These are phyloP conservation scores for Oithona nana DNA, from an alignment of 2,888 invertebrate genomes.

Conservation along the genomic window DNA sequence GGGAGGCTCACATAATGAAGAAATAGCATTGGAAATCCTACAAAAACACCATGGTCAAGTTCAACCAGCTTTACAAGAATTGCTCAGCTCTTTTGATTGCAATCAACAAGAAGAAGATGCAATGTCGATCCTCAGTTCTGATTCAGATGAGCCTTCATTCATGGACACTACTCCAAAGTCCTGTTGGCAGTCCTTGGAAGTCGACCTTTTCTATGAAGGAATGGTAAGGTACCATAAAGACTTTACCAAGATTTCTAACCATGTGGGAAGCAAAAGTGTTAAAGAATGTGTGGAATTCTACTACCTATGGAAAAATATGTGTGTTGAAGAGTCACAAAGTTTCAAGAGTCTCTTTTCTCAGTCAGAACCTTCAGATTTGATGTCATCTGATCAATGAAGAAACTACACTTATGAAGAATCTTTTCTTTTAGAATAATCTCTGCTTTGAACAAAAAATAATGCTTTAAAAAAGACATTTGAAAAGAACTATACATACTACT, in stretches of 20 bases:
- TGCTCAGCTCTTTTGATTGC: not conserved
- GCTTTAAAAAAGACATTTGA: too few relatives aligned
- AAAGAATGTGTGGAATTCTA: constrained; percentile 90
- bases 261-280: constrained; percentile 60
- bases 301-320: constrained; percentile 96
- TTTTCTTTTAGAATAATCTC: too few relatives aligned
- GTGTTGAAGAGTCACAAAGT: constrained; percentile 45
- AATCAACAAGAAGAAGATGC: not conserved
- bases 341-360: constrained; percentile 5
- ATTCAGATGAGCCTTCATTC: not conserved
- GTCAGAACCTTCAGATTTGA: too few relatives aligned
- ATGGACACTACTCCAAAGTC: not conserved
- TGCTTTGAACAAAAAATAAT: too few relatives aligned
- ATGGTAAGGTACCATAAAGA: constrained; percentile 6
- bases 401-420: too few relatives aligned
- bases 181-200: not conserved
- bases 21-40: constrained; percentile 2
- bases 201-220: constrained; percentile 8
- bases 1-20: not conserved
- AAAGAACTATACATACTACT: too few relatives aligned
- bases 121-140: not conserved
- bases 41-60: not conserved
- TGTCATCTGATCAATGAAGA: too few relatives aligned
- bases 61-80: not conserved
- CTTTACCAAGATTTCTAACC: constrained; percentile 15